Evolutionary conservation across 2,888 invertebrate species (phyloP), one percentile per base, ranked within the genome.

Genomic region (Fabriciana adippe): DNA sequence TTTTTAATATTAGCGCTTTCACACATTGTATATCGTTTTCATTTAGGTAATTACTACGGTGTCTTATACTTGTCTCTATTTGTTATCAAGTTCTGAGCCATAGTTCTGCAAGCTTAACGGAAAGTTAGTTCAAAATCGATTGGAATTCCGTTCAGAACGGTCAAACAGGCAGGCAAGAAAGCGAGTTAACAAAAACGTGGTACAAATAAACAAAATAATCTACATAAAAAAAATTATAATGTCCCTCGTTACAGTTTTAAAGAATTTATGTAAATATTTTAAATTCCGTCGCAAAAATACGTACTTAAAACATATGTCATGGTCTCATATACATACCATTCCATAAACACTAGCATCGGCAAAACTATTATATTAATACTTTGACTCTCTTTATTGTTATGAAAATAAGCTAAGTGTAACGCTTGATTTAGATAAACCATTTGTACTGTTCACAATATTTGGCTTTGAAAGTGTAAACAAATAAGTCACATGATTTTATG

Each of bases 341-440:
- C 64, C 31, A 66, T 72, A 73, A 74, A 74, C 74, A 72, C 67
- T 64, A 67, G 50, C 66, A 68, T 71, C 66, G 64, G 60, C 62
- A 67, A 63, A 55, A 61, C 66, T 61, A 67, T 69, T 72, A 62
- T 66, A 64, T 41, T 41, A 69, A 70, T 73, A 55, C 68, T 73
- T 69, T 66, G 69, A 68, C 66, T 11, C 11, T 69, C 62, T 72
- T 67, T 73, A 70, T 72, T 71, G 67, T 57, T 74, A 70, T 71
- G 66, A 76, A 76, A 75, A 75, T 71, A 73, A 75, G 67, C 63
- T 68, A 70, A 74, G 63, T 70, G 66, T 61, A 57, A 66, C 66
- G 69, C 71, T 74, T 72, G 73, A 75, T 75, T 75, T 72, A 75
- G 63, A 73, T 64, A 69, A 73, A 72, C 66, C 67, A 71, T 73